Evolutionary conservation across 2,888 invertebrate genomes (phyloP).

Genomic region (Orthosia gracilis): DNA sequence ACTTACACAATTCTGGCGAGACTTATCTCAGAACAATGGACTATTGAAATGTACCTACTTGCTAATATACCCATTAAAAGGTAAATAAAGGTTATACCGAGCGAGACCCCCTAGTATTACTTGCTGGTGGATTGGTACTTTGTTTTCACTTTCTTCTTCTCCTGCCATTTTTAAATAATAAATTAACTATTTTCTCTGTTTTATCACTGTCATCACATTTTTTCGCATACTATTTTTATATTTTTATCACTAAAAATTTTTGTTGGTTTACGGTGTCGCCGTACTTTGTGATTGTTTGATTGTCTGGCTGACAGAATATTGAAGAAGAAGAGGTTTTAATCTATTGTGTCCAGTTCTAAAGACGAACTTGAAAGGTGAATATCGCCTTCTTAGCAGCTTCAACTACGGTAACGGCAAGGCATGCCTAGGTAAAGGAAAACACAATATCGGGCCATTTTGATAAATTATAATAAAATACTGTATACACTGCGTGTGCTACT

Average conservation of each 20-base stretch:
- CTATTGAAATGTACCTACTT: conserved; percentile 17
- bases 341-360: conserved; percentile 15
- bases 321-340: conserved; percentile 18
- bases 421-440: background rate
- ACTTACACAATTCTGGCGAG: background rate
- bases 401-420: background rate
- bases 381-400: background rate
- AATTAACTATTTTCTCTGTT: conserved; percentile 25
- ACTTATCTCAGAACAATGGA: conserved; percentile 1
- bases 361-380: background rate
- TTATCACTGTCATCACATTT: conserved; percentile 33
- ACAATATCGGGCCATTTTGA: background rate
- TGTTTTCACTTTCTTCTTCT: background rate
- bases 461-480: too few species aligned
- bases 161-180: conserved; percentile 10
- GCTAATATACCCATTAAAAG: background rate
- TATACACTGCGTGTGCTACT: too few species aligned
- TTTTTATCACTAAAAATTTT: conserved; percentile 25
- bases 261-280: conserved; percentile 3
- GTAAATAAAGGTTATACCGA: conserved; percentile 36
- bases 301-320: conserved; percentile 10
- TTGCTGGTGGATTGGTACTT: conserved; percentile 1
- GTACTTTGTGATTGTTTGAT: conserved; percentile 12
- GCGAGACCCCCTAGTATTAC: conserved; percentile 42
- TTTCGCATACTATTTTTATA: conserved; percentile 10